phyloP scores from a whole-genome alignment of 2,888 invertebrate species.

The Tenthredo scrophulariae region DNA sequence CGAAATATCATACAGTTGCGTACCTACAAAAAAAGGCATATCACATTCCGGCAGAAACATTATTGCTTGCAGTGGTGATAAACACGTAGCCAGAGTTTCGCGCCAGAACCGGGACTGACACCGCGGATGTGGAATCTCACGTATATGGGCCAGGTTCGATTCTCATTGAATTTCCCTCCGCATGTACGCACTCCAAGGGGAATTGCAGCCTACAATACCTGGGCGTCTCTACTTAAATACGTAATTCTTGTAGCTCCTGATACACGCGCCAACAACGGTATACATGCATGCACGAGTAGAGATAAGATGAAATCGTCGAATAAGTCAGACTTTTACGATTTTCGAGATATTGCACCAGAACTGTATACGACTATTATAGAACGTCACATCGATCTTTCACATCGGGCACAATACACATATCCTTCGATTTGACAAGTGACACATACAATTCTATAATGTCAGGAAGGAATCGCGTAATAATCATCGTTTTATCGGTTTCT shows the following conservation, averaged over 20 bases:
- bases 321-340: neutral
- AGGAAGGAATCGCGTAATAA: neutral
- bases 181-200: conserved; percentile 10
- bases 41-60: neutral
- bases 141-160: conserved; percentile 46
- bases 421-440: neutral
- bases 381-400: neutral
- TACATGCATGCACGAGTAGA: neutral
- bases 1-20: neutral
- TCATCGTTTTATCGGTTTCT: neutral
- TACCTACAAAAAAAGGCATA: neutral
- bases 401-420: neutral
- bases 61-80: conserved; percentile 9
- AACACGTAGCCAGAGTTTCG: neutral
- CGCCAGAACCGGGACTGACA: conserved; percentile 8
- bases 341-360: neutral
- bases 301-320: neutral
- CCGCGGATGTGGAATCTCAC: conserved; percentile 50
- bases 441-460: conserved; percentile 6
- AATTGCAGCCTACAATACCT: conserved; percentile 24
- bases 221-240: neutral
- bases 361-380: neutral
- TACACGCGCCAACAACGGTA: neutral
- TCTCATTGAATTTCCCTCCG: conserved; percentile 46
- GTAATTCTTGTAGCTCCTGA: neutral